These are phyloP conservation scores for Proterorhinus semilunaris DNA, from an alignment of 2,113 vertebrate species.

Conservation along the genomic window DNA sequence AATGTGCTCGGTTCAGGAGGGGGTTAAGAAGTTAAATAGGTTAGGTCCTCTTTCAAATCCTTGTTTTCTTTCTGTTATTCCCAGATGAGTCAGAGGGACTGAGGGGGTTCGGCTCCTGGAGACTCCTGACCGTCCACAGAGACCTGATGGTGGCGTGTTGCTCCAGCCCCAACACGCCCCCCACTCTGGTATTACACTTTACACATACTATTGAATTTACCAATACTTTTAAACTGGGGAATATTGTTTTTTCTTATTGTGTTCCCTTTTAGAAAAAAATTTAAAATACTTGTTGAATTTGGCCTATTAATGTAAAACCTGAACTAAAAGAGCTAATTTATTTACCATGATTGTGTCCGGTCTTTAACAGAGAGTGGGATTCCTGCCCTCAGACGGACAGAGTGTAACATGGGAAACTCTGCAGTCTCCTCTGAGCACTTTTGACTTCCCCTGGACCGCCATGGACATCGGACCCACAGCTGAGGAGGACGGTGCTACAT, in stretches of 20 bases:
- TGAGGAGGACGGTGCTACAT: conserved; percentile 71
- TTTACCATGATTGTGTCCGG: background rate
- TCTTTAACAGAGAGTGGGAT: conserved; percentile 70
- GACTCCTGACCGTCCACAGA: conserved; percentile 73
- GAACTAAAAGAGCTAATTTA: background rate
- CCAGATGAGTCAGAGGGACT: conserved; percentile 23
- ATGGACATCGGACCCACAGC: conserved; percentile 67
- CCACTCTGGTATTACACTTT: conserved; percentile 64
- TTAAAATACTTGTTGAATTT: no score
- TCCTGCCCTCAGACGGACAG: conserved; percentile 62
- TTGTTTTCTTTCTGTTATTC: background rate
- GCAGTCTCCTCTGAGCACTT: conserved; percentile 60
- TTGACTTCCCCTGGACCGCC: conserved; percentile 76
- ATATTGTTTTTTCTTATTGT: no score
- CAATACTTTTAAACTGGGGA: no score
- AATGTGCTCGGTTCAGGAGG: no score
- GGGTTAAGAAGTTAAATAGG: background rate
- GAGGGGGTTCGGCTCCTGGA: conserved; percentile 71
- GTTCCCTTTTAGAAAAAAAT: no score
- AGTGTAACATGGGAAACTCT: conserved; percentile 70
- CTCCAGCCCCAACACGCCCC: conserved; percentile 77
- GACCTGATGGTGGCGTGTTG: conserved; percentile 79
- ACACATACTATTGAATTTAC: background rate
- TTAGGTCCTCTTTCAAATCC: no score
- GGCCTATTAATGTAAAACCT: no score